These are phyloP conservation scores for Callimorpha dominula DNA, from an alignment of 2,888 invertebrate species.

Conservation along the genomic window DNA sequence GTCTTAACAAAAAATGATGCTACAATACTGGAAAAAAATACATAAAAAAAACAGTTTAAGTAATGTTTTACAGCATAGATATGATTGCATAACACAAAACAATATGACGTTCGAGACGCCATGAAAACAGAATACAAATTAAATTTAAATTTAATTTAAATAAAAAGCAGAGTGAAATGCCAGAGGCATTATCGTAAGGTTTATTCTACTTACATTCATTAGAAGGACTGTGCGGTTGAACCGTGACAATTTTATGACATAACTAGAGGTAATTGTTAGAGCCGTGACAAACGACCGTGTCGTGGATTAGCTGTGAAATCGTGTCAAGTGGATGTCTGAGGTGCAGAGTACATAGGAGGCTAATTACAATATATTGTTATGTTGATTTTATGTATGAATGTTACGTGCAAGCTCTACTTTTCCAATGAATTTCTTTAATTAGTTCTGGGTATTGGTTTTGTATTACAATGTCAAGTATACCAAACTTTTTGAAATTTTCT, in stretches of 20 bases:
- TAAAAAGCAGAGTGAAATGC: not conserved
- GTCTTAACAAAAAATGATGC: not conserved
- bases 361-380: slow-evolving; percentile 15
- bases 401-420: not conserved
- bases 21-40: not conserved
- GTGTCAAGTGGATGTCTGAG: slow-evolving; percentile 48
- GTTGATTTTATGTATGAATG: slow-evolving; percentile 6
- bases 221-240: slow-evolving; percentile 31
- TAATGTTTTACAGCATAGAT: not conserved
- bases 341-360: slow-evolving; percentile 35
- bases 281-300: slow-evolving; percentile 49
- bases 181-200: slow-evolving; percentile 22
- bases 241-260: slow-evolving; percentile 53
- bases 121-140: not conserved
- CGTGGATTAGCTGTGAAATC: slow-evolving; percentile 47
- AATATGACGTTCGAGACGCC: not conserved
- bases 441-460: not conserved
- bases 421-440: not conserved
- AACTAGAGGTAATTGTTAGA: slow-evolving; percentile 42
- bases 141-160: not conserved
- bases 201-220: slow-evolving; percentile 33
- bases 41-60: not conserved
- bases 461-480: not conserved
- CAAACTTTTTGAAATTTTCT: not conserved
- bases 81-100: not conserved